Evolutionary conservation across 2,797 vertebrate genomes (phyloP), one percentile per base, ranked within the genome.

Genomic region (Rhinogobio ventralis): DNA sequence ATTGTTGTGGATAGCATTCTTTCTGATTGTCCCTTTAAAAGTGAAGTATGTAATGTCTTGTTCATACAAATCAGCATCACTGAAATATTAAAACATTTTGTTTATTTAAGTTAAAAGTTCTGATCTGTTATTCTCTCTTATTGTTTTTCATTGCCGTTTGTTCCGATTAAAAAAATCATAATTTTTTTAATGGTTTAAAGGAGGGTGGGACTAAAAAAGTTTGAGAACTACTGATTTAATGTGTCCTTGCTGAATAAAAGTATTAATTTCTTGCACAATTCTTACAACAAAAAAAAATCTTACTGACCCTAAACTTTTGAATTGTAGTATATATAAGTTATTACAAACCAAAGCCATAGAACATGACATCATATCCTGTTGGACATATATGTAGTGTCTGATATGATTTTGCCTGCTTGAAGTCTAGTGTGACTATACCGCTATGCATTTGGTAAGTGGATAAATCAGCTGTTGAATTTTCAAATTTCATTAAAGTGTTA

Each of bases 401-500:
- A 23, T 28, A 1, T 15, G 53, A 45, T 15, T 81, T 19, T 15
- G 5, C 19, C 30, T 33, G 39, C 42, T 75, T 23, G 20, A 23
- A 33, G 62, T 62, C n/a, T 62, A 28, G 57, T 62, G 57, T 28
- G 57, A 62, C 25, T 0, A 1, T 25, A 78, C 36, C 9, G 45
- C 19, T 45, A n/a, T 66, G 19, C 25, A 7, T 82, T 46, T 36
- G 39, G 20, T 25, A 53, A 62, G 68, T 73, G 68, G 25, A 64
- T 25, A 68, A 73, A 82, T 20, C 57, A 76, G 3, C 73, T 77
- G 49, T 39, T 83, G n/a, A 77, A 55, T 25, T 77, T 45, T 60
- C 11, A 68, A 68, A 67, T 68, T 30, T 45, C 62, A 83, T 82
- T 82, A 66, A 83, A 46, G 36, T 19, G 15, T 46, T 84, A 79